Percentiles rank a stretch among this genome's conserved stretches.
Conservation (phyloP, 2,113 vertebrate species). For the Thamnaconus septentrionalis region DNA sequence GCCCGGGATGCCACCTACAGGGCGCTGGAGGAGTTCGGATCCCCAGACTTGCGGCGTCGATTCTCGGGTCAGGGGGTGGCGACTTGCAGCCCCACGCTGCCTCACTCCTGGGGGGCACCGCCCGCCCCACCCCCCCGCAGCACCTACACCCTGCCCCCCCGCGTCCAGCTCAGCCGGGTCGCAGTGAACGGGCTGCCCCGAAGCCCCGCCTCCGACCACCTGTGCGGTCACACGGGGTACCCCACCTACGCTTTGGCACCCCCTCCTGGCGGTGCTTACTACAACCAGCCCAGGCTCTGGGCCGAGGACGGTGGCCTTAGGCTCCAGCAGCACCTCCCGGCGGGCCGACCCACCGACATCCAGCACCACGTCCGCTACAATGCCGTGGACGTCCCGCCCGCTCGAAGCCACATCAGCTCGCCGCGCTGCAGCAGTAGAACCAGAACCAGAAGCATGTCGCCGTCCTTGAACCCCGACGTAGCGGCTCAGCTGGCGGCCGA, state of each 20-base stretch:
- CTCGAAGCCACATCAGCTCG: too few species aligned
- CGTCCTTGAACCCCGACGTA: too few species aligned
- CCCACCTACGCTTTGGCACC: not conserved
- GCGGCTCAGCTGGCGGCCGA: slow-evolving; percentile 15
- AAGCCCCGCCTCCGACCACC: slow-evolving; percentile 64
- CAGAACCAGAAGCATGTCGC: slow-evolving; percentile 7
- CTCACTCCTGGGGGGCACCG: slow-evolving; percentile 62
- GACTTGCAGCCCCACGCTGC: slow-evolving; percentile 30
- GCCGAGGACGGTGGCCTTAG: too few species aligned
- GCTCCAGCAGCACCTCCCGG: too few species aligned
- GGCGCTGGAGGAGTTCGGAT: slow-evolving; percentile 71
- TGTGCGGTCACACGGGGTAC: slow-evolving; percentile 51
- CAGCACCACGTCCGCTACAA: too few species aligned
- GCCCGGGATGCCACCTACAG: slow-evolving; percentile 53
- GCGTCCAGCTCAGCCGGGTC: slow-evolving; percentile 27
- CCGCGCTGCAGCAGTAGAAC: too few species aligned
- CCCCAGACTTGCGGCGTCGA: slow-evolving; percentile 58
- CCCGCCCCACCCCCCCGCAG: slow-evolving; percentile 52
- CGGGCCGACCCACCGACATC: too few species aligned
- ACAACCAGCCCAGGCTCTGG: not conserved
- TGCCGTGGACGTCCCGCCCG: too few species aligned
- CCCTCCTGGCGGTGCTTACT: not conserved
- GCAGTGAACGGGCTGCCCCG: slow-evolving; percentile 55
- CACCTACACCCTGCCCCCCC: slow-evolving; percentile 56
- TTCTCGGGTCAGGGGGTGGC: slow-evolving; percentile 30